Evolutionary conservation across 2,797 vertebrate genomes (phyloP).

Genomic region (Pangasius larnaudii): DNA sequence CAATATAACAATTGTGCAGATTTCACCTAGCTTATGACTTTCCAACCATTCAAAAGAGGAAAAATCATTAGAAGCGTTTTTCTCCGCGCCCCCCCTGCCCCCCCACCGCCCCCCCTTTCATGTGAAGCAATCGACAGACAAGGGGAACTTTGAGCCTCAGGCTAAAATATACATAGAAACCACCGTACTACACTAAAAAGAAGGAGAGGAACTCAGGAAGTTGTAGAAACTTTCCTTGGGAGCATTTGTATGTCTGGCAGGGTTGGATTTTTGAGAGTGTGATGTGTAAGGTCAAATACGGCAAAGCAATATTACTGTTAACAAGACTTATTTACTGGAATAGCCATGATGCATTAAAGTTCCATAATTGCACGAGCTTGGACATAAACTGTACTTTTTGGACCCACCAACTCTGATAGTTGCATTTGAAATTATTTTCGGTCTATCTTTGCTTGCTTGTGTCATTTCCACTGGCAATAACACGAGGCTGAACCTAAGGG

Average conservation of each 20-base stretch:
- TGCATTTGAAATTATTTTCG: not conserved
- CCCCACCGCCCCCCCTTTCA: not conserved
- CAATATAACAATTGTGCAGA: conserved; percentile 77
- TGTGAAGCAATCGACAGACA: conserved; percentile 69
- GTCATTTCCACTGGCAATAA: not conserved
- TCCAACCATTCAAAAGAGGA: conserved; percentile 73
- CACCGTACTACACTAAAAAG: conserved; percentile 50
- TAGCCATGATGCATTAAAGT: not conserved
- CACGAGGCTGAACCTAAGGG: not conserved
- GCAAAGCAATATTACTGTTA: conserved; percentile 20
- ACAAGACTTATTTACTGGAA: conserved; percentile 4
- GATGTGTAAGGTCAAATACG: not conserved
- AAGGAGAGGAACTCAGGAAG: conserved; percentile 48
- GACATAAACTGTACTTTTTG: not conserved
- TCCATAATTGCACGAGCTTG: not conserved
- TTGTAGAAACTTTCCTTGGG: conserved; percentile 30
- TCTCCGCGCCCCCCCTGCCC: not conserved
- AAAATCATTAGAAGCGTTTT: conserved; percentile 70
- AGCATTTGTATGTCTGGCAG: conserved; percentile 20
- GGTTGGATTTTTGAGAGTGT: not conserved
- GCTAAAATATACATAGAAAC: conserved; percentile 65
- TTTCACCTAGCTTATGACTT: conserved; percentile 68
- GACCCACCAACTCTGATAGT: not conserved
- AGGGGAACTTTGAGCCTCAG: conserved; percentile 69
- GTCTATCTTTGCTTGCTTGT: not conserved